A percentile compares a stretch with the other conserved stretches of the same genome.
phyloP scores from a whole-genome alignment of 1,140 invertebrate genomes.

The Bombus pyrosoma region DNA sequence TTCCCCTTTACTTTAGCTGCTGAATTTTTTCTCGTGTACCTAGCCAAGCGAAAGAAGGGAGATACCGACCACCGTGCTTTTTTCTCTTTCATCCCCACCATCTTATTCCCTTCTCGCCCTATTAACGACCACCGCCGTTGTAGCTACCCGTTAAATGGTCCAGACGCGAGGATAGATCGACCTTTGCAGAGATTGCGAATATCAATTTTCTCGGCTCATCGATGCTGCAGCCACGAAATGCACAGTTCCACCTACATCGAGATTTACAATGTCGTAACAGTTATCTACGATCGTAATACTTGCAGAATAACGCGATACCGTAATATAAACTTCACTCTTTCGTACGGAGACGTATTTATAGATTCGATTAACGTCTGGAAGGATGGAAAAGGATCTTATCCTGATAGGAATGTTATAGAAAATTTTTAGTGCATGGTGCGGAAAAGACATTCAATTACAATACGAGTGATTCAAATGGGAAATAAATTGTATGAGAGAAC shows the following conservation, averaged over 20 bases:
- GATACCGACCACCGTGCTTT: conserved; percentile 52
- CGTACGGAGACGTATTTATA: conserved; percentile 23
- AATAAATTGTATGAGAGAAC: not conserved
- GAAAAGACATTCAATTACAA: not conserved
- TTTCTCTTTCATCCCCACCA: conserved; percentile 6
- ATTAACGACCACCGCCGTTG: conserved; percentile 52
- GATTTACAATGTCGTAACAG: conserved; percentile 48
- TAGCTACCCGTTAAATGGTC: conserved; percentile 55
- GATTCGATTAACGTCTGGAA: conserved; percentile 25
- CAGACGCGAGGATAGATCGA: conserved; percentile 52
- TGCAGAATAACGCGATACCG: not conserved
- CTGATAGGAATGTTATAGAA: too few relatives aligned
- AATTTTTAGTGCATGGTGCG: not conserved
- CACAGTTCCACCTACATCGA: not conserved
- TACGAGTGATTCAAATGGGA: not conserved
- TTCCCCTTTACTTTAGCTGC: conserved; percentile 25
- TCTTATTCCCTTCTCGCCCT: not conserved
- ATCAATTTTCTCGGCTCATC: conserved; percentile 56
- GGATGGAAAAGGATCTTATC: not conserved
- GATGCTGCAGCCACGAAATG: conserved; percentile 38
- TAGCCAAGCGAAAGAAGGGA: conserved; percentile 53
- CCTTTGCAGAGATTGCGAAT: conserved; percentile 55
- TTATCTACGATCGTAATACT: conserved; percentile 36
- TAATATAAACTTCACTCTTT: not conserved
- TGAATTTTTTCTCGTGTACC: conserved; percentile 45